Evolutionary conservation across 2,113 vertebrate species (phyloP).

Genomic region (Mola mola): DNA sequence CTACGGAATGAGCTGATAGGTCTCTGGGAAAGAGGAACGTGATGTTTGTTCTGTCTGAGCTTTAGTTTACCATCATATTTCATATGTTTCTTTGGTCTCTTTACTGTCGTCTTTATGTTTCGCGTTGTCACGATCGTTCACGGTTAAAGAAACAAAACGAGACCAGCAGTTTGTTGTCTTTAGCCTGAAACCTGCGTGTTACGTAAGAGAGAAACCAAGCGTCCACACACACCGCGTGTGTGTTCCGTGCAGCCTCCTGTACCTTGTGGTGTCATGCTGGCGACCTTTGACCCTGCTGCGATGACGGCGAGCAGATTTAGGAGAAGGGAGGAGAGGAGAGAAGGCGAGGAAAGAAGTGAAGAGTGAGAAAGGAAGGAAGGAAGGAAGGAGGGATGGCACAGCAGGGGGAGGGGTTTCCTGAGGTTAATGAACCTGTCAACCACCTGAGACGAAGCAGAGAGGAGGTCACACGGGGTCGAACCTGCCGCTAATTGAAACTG

Average conservation of each 20-base stretch:
- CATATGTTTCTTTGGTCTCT: no score
- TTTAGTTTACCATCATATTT: no score
- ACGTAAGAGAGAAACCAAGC: background rate
- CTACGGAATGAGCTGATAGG: no score
- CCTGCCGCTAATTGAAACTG: conserved; percentile 6
- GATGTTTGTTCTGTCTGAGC: no score
- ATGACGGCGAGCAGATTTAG: background rate
- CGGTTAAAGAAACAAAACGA: background rate
- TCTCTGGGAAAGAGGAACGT: no score
- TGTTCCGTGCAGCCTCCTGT: background rate
- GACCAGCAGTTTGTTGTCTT: background rate
- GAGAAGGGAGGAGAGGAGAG: background rate
- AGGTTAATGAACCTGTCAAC: conserved; percentile 62
- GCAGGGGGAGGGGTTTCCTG: conserved; percentile 23
- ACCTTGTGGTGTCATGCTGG: conserved; percentile 32
- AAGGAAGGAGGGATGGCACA: conserved; percentile 1
- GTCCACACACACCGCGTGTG: no score
- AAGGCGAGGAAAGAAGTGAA: background rate
- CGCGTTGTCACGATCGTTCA: no score
- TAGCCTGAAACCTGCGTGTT: conserved; percentile 5
- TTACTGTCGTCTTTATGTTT: no score
- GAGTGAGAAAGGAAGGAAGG: background rate
- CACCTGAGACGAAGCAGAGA: conserved; percentile 52
- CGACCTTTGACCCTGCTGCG: conserved; percentile 42
- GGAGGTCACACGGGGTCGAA: conserved; percentile 14